phyloP scores from a whole-genome alignment of 37 sponge, comb jelly and placozoan species.

The Bolinopsis microptera region DNA sequence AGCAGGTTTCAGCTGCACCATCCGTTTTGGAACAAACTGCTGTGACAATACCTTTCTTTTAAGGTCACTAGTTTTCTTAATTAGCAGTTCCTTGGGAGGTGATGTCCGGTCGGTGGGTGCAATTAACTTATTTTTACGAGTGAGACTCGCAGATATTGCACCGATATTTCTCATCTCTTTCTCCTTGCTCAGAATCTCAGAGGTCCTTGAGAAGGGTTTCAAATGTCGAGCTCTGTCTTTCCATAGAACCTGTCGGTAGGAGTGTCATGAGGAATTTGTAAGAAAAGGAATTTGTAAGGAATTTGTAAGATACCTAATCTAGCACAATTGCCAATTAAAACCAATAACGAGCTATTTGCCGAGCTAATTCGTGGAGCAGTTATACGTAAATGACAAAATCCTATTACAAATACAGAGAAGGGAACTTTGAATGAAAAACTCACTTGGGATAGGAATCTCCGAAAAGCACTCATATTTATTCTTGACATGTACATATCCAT shows the following conservation, averaged over 20 bases:
- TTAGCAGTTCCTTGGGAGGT: background rate
- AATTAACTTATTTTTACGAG: background rate
- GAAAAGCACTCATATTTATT: background rate
- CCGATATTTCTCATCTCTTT: conserved; percentile 53
- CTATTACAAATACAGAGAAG: too few species aligned
- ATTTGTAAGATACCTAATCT: too few species aligned
- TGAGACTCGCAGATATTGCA: background rate
- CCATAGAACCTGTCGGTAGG: conserved; percentile 37
- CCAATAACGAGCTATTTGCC: too few species aligned
- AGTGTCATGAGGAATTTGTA: background rate
- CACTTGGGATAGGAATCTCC: background rate
- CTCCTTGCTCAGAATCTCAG: conserved; percentile 23
- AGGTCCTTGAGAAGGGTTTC: background rate
- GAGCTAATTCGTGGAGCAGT: too few species aligned
- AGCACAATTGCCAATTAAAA: too few species aligned
- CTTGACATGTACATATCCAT: conserved; percentile 20
- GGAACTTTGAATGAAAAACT: too few species aligned
- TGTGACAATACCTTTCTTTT: background rate
- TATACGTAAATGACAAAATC: too few species aligned
- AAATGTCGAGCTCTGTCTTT: background rate
- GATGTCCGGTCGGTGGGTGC: background rate
- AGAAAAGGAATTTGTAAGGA: too few species aligned
- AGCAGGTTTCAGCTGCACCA: background rate
- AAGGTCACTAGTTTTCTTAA: background rate
- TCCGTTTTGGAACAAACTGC: background rate